Conservation (phyloP, 2,888 invertebrate species). For the Anaspis maculata region DNA sequence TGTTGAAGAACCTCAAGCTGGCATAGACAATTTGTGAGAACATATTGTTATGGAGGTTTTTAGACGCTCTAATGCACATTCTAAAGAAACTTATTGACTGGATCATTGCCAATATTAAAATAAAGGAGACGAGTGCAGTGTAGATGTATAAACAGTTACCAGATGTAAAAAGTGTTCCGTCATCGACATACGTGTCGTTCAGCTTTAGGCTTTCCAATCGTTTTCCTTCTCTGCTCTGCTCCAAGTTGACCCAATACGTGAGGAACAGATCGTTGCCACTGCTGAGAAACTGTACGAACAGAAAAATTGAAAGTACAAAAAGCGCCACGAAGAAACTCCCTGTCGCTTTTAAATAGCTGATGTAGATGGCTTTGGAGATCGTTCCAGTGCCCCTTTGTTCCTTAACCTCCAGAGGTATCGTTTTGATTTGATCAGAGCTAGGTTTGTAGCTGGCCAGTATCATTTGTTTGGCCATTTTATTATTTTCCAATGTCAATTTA, state of each 20-base stretch:
- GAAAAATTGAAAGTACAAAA: not conserved
- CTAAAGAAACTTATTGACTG: conserved; percentile 47
- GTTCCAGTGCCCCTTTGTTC: conserved; percentile 1
- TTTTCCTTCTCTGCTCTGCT: conserved; percentile 13
- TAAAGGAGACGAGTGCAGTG: conserved; percentile 19
- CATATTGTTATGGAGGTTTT: conserved; percentile 48
- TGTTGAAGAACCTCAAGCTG: conserved; percentile 61
- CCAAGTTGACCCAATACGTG: conserved; percentile 23
- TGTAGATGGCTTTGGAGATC: not conserved
- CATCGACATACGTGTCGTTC: not conserved
- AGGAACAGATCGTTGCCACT: conserved; percentile 1
- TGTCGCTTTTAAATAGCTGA: not conserved
- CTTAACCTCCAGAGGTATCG: conserved; percentile 7
- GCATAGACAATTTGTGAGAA: conserved; percentile 50
- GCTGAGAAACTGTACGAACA: not conserved
- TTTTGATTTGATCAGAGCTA: conserved; percentile 2
- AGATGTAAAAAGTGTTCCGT: conserved; percentile 11
- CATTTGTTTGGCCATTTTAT: not conserved
- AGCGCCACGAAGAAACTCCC: not conserved
- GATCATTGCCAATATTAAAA: conserved; percentile 40
- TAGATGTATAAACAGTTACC: conserved; percentile 37
- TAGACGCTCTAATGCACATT: conserved; percentile 48
- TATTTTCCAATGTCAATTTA: not conserved
- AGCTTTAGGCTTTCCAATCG: not conserved
- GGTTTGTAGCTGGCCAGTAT: conserved; percentile 6